Conservation (phyloP, 2,113 vertebrate genomes). For the Lota lota region DNA sequence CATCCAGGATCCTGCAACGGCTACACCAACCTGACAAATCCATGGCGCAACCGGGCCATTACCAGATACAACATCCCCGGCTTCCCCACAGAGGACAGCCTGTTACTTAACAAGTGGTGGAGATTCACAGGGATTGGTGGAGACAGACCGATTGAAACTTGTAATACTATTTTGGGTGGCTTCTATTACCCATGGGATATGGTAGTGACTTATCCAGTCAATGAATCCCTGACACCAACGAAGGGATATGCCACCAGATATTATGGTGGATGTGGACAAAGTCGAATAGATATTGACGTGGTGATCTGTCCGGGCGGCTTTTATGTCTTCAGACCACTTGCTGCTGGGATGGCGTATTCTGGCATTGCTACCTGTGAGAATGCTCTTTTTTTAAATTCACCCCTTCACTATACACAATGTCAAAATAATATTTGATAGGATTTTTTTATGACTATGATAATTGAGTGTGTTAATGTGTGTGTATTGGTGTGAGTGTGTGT, state of each 20-base stretch:
- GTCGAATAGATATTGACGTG: not conserved
- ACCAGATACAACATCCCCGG: fast-evolving
- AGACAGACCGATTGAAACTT: not conserved
- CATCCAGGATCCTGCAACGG: conserved; percentile 35
- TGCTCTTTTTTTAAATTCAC: not conserved
- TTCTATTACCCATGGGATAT: fast-evolving
- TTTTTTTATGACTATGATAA: not conserved
- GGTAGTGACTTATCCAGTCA: no score
- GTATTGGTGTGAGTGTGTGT: not conserved
- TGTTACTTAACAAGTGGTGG: conserved; percentile 21
- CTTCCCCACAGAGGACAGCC: not conserved
- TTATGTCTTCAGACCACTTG: not conserved
- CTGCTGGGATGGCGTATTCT: no score
- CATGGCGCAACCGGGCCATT: conserved; percentile 46
- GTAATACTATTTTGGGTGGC: fast-evolving
- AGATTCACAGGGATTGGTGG: conserved; percentile 33
- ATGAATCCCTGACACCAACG: not conserved
- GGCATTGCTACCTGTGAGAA: not conserved
- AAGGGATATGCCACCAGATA: not conserved
- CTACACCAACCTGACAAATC: conserved; percentile 28
- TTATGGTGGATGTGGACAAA: no score
- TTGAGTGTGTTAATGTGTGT: not conserved
- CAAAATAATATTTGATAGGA: not conserved
- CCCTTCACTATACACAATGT: not conserved
- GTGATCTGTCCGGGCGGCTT: not conserved